Conservation (phyloP, 1,140 invertebrate species). For the Scaptomyza montana region DNA sequence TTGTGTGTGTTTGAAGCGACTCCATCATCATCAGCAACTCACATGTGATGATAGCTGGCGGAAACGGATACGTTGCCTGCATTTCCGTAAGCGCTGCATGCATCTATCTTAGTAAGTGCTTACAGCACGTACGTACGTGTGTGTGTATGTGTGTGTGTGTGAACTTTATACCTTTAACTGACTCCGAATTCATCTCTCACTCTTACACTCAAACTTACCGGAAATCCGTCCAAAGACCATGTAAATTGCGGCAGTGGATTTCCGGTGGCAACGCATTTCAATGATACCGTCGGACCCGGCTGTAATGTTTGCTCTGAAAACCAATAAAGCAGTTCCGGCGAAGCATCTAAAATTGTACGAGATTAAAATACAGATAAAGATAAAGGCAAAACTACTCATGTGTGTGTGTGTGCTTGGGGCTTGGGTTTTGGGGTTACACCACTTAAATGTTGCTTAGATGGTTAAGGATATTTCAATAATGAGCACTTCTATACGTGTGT, state of each 20-base stretch:
- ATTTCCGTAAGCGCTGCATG: slow-evolving; percentile 54
- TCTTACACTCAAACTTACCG: slow-evolving; percentile 85
- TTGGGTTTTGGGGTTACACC: background rate
- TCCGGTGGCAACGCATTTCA: slow-evolving; percentile 95
- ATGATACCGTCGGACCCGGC: slow-evolving; percentile 92
- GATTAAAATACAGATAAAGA: slow-evolving; percentile 23
- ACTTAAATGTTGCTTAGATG: background rate
- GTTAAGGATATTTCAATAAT: slow-evolving; percentile 27
- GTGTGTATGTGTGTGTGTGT: slow-evolving; percentile 30
- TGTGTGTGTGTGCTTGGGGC: background rate
- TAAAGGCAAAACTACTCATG: background rate
- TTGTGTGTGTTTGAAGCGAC: slow-evolving; percentile 14
- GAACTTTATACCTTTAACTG: slow-evolving; percentile 5
- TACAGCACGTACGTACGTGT: slow-evolving; percentile 12
- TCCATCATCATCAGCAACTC: slow-evolving; percentile 39
- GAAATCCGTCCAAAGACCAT: slow-evolving; percentile 94
- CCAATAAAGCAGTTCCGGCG: slow-evolving; percentile 93
- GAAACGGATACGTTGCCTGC: slow-evolving; percentile 71
- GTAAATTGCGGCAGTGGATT: slow-evolving; percentile 95
- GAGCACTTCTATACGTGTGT: slow-evolving; percentile 2
- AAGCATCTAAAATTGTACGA: slow-evolving; percentile 87
- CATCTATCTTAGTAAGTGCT: slow-evolving; percentile 44
- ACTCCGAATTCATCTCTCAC: background rate
- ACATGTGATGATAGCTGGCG: slow-evolving; percentile 35
- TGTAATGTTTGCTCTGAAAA: slow-evolving; percentile 96